These are phyloP conservation scores for Nyctibius grandis DNA, from an alignment of 2,797 vertebrate species.

Conservation along the genomic window DNA sequence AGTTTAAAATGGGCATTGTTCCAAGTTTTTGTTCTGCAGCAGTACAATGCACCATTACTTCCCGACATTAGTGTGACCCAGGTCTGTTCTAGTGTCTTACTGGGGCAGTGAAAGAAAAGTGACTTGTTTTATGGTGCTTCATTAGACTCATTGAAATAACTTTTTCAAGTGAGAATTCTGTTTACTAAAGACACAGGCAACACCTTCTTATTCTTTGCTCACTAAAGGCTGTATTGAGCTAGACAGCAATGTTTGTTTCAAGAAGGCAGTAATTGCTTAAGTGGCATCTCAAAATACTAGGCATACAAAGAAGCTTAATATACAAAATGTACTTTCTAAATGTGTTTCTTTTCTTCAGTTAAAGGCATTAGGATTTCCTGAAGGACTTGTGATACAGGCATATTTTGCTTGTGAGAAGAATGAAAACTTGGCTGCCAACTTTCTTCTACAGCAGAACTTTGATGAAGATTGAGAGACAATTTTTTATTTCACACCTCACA, in stretches of 20 bases:
- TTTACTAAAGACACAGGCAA: background rate
- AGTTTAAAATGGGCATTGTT: background rate
- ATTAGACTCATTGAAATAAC: background rate
- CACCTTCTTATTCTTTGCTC: background rate
- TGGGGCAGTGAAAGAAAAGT: background rate
- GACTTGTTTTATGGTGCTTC: background rate
- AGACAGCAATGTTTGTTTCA: background rate
- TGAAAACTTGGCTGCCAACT: slow-evolving; percentile 97
- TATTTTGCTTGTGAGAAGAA: slow-evolving; percentile 99
- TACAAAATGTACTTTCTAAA: background rate
- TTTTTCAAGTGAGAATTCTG: background rate
- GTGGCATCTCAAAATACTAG: background rate
- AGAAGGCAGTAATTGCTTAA: background rate
- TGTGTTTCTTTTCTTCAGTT: slow-evolving; percentile 77
- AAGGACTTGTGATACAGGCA: slow-evolving; percentile 98
- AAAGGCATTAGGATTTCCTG: slow-evolving; percentile 97
- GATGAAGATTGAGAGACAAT: slow-evolving; percentile 86
- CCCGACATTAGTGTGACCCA: background rate
- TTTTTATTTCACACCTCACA: slow-evolving; percentile 73
- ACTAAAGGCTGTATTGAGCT: background rate
- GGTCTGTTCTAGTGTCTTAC: background rate
- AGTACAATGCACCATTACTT: background rate
- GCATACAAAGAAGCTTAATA: background rate
- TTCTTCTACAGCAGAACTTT: slow-evolving; percentile 98
- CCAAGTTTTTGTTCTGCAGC: background rate